Evolutionary conservation across 2,888 invertebrate species (phyloP).

Genomic region (Caenorhabditis wallacei): DNA sequence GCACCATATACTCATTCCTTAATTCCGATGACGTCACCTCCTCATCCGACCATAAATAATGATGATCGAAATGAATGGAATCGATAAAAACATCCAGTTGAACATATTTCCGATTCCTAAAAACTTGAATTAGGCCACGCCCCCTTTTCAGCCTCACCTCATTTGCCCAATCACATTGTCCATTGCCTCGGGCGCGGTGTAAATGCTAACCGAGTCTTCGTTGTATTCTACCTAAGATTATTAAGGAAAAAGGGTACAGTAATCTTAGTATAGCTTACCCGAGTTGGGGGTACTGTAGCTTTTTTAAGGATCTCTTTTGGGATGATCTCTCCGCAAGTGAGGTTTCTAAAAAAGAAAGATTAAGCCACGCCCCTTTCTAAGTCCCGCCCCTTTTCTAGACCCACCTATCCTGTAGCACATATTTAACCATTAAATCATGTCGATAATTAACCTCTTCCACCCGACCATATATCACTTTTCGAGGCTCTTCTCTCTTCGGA

Average conservation of each 20-base stretch:
- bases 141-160: not conserved
- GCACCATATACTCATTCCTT: constrained; percentile 50
- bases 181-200: constrained; percentile 39
- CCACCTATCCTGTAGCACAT: constrained; percentile 23
- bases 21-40: constrained; percentile 42
- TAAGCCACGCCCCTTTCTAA: no score
- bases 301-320: constrained; percentile 27
- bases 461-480: constrained; percentile 50
- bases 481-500: constrained; percentile 15
- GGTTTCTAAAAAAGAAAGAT: constrained; percentile 12
- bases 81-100: constrained; percentile 65
- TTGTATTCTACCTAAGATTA: constrained; percentile 34
- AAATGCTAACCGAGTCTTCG: constrained; percentile 47
- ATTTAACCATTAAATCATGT: constrained; percentile 49
- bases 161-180: constrained; percentile 21
- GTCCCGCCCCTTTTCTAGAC: no score
- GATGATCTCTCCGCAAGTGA: constrained; percentile 23
- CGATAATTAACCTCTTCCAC: constrained; percentile 44
- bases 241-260: no score
- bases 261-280: constrained; percentile 22
- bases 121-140: not conserved
- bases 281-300: constrained; percentile 13
- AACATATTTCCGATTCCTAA: constrained; percentile 44
- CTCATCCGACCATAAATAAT: constrained; percentile 58
- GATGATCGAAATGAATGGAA: constrained; percentile 67